A percentile compares a stretch with the other conserved stretches of the same genome.
phyloP scores from a whole-genome alignment of 2,888 invertebrate genomes.

The Capitulum mitella region DNA sequence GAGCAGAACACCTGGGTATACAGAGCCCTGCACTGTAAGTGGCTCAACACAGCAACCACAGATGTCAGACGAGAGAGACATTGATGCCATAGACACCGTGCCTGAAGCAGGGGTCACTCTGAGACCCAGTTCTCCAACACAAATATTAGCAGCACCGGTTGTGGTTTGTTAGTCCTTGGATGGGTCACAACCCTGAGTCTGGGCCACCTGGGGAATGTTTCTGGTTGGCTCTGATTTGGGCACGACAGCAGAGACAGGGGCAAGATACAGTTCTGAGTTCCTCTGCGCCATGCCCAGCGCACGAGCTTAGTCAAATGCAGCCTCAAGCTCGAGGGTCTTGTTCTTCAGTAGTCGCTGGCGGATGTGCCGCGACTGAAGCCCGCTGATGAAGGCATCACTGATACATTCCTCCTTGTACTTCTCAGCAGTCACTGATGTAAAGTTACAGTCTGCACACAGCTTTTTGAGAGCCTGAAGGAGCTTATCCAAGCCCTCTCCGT shows the following conservation, averaged over 20 bases:
- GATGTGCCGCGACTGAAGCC: slow-evolving; percentile 21
- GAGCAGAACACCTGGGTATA: neutral
- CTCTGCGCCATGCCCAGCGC: slow-evolving; percentile 22
- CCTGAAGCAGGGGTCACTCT: neutral
- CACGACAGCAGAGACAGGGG: neutral
- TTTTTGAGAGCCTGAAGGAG: slow-evolving; percentile 27
- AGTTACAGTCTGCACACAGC: slow-evolving; percentile 27
- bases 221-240: neutral
- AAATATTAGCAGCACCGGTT: neutral
- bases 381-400: slow-evolving; percentile 29
- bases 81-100: neutral
- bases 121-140: neutral
- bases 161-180: no score
- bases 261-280: neutral
- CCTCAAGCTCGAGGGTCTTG: slow-evolving; percentile 12
- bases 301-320: slow-evolving; percentile 26
- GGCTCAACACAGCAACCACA: neutral
- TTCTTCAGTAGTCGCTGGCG: slow-evolving; percentile 28
- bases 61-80: neutral
- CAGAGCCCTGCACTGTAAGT: neutral
- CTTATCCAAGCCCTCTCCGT: slow-evolving; percentile 29
- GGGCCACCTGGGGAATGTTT: neutral
- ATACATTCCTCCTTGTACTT: slow-evolving; percentile 28
- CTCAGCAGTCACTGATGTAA: slow-evolving; percentile 23
- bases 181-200: neutral